Evolutionary conservation across 2,888 invertebrate species (phyloP), one percentile per base, ranked within the genome.

Genomic region (Heliconius cydno): DNA sequence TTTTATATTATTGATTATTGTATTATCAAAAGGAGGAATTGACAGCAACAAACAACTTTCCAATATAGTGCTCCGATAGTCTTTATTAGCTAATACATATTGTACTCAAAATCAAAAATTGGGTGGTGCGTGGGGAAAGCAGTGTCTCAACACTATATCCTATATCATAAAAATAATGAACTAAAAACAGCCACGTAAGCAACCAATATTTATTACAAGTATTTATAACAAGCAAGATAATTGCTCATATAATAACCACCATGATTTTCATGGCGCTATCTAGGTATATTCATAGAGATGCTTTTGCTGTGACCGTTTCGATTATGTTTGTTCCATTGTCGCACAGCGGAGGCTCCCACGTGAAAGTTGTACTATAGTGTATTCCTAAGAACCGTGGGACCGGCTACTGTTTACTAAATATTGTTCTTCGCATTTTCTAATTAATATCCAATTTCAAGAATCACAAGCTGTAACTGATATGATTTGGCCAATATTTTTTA

Each of bases 351-450:
- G 76, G 84, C 86, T 91, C 90, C 86, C 91, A 90, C 86, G 91
- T 86, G 92, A 92, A 91, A 92, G 92, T 91, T 88, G 83, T 84
- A 83, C 90, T 88, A 83, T 84, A 83, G 86, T 86, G 86, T 87
- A 86, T 80, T 88, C 80, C 86, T 86, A 86, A 86, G 86, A 83
- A 83, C 84, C 85, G 84, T 85, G 84, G 83, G 84, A 84, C 82
- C 57, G 63, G 63, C 73, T 76, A 76, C 83, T 85, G 85, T 82
- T 84, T 85, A 81, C 82, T 82, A 82, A 52, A 83, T 83, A 82
- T 81, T 82, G 76, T 71, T 57, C 67, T 65, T 57, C 28, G 65
- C 66, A 77, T 66, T 79, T 82, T 83, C 81, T 80, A 83, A 74
- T 79, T 75, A 74, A 78, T 83, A 82, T 83, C 77, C 71, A 30